A percentile compares a stretch with the other conserved stretches of the same genome.
These are phyloP conservation scores for Spisula subtruncata DNA, from an alignment of 2,888 invertebrate species.

Conservation along the genomic window DNA sequence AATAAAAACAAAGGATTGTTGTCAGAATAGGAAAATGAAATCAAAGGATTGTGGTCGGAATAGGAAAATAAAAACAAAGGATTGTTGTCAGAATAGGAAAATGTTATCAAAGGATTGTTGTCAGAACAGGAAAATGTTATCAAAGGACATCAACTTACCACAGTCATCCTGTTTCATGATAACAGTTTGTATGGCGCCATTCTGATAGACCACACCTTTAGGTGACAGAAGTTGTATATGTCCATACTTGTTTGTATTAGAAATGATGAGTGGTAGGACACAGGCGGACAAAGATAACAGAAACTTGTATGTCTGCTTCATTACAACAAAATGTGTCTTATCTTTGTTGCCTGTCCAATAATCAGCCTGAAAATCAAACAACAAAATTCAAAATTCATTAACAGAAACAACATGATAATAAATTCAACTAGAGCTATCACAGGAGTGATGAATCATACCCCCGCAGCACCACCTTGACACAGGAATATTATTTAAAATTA, in stretches of 20 bases:
- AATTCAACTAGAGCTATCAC: no score
- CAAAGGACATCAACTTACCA: slow-evolving; percentile 20
- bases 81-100: no score
- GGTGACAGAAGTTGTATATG: slow-evolving; percentile 70
- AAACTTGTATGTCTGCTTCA: slow-evolving; percentile 76
- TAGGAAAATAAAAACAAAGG: no score
- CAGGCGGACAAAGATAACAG: slow-evolving; percentile 63
- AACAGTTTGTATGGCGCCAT: slow-evolving; percentile 80
- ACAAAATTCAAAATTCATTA: not conserved
- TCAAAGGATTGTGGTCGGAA: no score
- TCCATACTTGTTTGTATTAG: slow-evolving; percentile 74
- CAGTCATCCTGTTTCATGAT: slow-evolving; percentile 65
- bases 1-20: no score
- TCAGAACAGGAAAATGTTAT: no score
- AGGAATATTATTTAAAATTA: no score
- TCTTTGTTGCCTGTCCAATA: slow-evolving; percentile 65
- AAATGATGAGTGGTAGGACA: slow-evolving; percentile 75
- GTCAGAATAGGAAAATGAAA: no score
- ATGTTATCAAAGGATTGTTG: no score
- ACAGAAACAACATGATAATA: no score
- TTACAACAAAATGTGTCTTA: slow-evolving; percentile 70
- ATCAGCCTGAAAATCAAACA: slow-evolving; percentile 60
- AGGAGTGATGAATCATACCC: no score
- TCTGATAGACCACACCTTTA: slow-evolving; percentile 80
- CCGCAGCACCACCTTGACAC: no score